Conservation (phyloP, 1,140 invertebrate species). For the Nylanderia fulva region DNA sequence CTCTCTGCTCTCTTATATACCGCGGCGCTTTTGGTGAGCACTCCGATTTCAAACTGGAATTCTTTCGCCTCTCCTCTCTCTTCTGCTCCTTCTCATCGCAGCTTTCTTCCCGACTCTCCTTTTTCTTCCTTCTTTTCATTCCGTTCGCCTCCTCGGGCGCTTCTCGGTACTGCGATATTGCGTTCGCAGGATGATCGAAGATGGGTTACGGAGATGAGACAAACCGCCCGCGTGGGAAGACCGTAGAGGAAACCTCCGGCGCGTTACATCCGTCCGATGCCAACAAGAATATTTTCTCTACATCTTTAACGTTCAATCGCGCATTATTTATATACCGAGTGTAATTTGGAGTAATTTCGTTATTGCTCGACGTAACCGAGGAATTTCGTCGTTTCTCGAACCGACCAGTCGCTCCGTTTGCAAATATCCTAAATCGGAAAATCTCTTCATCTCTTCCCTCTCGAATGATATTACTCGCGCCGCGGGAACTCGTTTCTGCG, state of each 20-base stretch:
- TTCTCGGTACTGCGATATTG: conserved; percentile 69
- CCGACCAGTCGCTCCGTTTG: background rate
- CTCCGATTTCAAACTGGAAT: conserved; percentile 73
- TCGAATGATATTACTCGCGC: background rate
- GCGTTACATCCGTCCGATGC: background rate
- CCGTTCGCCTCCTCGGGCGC: conserved; percentile 45
- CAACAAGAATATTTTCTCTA: background rate
- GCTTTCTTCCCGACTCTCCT: conserved; percentile 24
- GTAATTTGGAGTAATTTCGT: too few relatives aligned
- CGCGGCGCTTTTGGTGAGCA: conserved; percentile 77
- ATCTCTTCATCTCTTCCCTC: background rate
- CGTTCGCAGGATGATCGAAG: conserved; percentile 69
- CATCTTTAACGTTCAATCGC: background rate
- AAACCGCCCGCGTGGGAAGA: conserved; percentile 64
- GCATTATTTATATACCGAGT: background rate
- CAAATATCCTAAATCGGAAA: background rate
- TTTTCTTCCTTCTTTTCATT: background rate
- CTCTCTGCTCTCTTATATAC: background rate
- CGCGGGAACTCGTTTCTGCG: conserved; percentile 48
- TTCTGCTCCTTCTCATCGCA: conserved; percentile 18
- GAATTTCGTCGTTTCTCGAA: background rate
- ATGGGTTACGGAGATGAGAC: conserved; percentile 48
- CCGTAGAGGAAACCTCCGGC: conserved; percentile 53
- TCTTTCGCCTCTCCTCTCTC: conserved; percentile 55
- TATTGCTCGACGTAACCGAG: too few relatives aligned